Evolutionary conservation across 2,888 invertebrate species (phyloP), one percentile per base, ranked within the genome.

Genomic region (Gymnocheta viridis): DNA sequence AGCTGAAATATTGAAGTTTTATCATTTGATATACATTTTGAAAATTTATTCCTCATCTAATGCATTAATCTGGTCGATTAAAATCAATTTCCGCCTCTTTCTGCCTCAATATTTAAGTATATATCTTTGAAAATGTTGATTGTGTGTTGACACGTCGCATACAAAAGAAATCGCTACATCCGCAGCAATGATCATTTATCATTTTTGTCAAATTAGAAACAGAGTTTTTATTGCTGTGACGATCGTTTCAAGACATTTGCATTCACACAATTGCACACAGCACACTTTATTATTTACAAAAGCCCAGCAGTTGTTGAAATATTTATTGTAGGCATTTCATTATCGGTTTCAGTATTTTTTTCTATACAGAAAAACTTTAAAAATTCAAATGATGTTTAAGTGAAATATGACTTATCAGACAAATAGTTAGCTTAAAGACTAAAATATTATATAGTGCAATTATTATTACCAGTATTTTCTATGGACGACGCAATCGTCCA

Each of bases 141-240:
- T 66, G 29, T 64, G 41, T 24, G 44, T 17, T 32, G 73, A 62
- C 38, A 51, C 32, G 73, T 51, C 38, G 41, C 32, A 60, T 22
- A 22, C 5, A 22, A 38, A 58, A 73, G 47, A 67, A 82, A 78
- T 51, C 77, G 66, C 44, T 77, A 82, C 78, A 74, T 82, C 82
- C 78, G 82, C 78, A 44, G 56, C 67, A 78, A 73, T 60, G 74
- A 69, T 69, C 73, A 69, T 82, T 82, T 41, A 82, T 82, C 82
- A 82, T 82, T 62, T 73, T 73, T 69, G 69, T 82, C 78, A 82
- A 72, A 73, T 69, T 62, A 69, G 54, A 69, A 62, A 47, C 56
- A 47, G 67, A 74, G n/a, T 58, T 77, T 32, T 44, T 41, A 6
- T 32, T 58, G 47, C 22, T 19, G 32, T 14, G 19, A 44, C 29